Evolutionary conservation across 2,113 vertebrate genomes (phyloP).

Genomic region (Megaceryle maxima): DNA sequence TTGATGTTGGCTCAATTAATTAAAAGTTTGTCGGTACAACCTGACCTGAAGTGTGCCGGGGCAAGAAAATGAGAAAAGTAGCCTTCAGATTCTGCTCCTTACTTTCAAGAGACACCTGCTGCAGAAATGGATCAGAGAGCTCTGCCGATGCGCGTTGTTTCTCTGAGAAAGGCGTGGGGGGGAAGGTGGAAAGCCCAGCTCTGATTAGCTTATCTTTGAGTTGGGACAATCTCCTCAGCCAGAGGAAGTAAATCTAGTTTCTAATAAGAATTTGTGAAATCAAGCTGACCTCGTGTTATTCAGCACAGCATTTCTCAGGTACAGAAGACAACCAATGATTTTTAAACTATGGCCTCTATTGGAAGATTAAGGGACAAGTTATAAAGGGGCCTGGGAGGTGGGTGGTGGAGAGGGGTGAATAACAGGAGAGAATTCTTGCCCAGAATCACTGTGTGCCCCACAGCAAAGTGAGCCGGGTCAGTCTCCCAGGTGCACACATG

Average conservation of each 20-base stretch:
- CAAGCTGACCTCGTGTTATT: background rate
- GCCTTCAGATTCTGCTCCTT: background rate
- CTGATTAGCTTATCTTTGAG: background rate
- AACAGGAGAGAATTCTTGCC: background rate
- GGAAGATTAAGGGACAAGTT: background rate
- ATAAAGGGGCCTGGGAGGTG: background rate
- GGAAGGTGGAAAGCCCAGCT: background rate
- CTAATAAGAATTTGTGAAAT: background rate
- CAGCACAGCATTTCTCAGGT: background rate
- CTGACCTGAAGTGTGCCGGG: background rate
- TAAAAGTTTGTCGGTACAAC: background rate
- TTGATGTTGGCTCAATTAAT: background rate
- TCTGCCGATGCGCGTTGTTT: background rate
- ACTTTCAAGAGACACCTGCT: background rate
- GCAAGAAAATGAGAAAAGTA: background rate
- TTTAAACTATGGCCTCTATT: background rate
- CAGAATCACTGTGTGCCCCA: background rate
- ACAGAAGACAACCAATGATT: background rate
- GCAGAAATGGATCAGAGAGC: background rate
- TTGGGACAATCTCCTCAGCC: background rate
- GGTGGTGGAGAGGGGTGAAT: background rate
- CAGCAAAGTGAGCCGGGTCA: background rate
- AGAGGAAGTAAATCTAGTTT: background rate
- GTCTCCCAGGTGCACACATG: background rate
- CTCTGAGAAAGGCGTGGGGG: background rate